A percentile compares a stretch with the other conserved stretches of the same genome.
Conservation (phyloP, 2,113 vertebrate genomes). For the Lophius piscatorius region DNA sequence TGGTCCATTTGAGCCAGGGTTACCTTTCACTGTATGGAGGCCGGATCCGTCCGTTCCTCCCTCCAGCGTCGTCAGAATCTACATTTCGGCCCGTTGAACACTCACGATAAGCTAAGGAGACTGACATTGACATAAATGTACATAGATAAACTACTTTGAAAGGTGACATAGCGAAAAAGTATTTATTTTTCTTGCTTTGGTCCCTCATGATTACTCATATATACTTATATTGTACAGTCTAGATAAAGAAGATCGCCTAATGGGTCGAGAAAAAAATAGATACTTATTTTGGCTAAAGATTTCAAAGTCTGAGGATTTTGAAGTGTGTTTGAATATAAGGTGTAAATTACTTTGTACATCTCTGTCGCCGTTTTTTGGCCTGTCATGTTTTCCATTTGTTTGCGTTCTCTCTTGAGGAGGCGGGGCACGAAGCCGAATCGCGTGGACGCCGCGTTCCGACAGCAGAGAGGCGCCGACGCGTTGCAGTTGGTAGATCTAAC, state of each 20-base stretch:
- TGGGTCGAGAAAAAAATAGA: conserved; percentile 73
- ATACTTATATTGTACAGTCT: conserved; percentile 81
- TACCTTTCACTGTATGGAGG: conserved; percentile 56
- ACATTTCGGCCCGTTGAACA: conserved; percentile 83
- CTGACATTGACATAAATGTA: conserved; percentile 79
- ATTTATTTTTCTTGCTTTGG: conserved; percentile 91
- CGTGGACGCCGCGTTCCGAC: conserved; percentile 53
- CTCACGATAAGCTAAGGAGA: conserved; percentile 85
- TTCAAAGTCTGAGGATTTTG: conserved; percentile 79
- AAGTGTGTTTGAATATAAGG: conserved; percentile 81
- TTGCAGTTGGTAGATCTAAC: conserved; percentile 56
- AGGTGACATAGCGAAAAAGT: conserved; percentile 84
- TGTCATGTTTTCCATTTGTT: conserved; percentile 59
- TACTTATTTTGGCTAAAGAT: conserved; percentile 84
- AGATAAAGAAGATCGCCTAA: conserved; percentile 70
- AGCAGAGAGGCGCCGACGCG: not conserved
- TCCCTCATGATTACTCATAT: conserved; percentile 83
- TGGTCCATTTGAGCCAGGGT: conserved; percentile 55
- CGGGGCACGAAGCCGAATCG: conserved; percentile 60
- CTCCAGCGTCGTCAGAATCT: conserved; percentile 47
- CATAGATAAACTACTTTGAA: conserved; percentile 86
- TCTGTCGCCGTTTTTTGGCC: conserved; percentile 73
- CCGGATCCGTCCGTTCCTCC: conserved; percentile 27
- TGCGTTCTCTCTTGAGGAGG: conserved; percentile 63
- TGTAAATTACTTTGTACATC: conserved; percentile 82